phyloP scores from a whole-genome alignment of 2,888 invertebrate genomes.

The Agrotis puta region DNA sequence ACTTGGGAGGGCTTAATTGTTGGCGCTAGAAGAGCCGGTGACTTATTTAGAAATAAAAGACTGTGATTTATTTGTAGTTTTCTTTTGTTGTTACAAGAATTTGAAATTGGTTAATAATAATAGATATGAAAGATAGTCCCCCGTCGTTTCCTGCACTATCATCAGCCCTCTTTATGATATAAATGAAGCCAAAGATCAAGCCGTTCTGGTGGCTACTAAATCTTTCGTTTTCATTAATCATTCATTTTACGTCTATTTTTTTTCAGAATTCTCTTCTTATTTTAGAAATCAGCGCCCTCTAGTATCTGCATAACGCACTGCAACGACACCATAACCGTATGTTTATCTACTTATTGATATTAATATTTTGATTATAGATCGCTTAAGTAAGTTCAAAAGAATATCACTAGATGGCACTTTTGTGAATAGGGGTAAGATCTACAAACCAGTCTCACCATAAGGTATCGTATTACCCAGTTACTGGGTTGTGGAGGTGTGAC shows the following conservation, averaged over 20 bases:
- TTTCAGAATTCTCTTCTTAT: neutral
- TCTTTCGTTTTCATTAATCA: too few relatives aligned
- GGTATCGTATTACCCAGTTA: too few relatives aligned
- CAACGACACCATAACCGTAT: neutral
- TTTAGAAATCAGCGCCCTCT: neutral
- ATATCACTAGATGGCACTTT: conserved; percentile 25
- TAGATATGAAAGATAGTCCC: too few relatives aligned
- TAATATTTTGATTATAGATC: neutral
- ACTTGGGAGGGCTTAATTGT: conserved; percentile 91
- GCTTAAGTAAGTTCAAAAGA: neutral
- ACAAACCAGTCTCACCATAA: too few relatives aligned
- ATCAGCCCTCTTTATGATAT: too few relatives aligned
- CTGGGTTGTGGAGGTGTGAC: too few relatives aligned
- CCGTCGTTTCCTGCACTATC: too few relatives aligned
- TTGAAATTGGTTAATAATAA: neutral
- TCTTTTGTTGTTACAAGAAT: neutral
- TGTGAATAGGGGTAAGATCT: too few relatives aligned
- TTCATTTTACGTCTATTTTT: too few relatives aligned
- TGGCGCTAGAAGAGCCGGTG: conserved; percentile 82
- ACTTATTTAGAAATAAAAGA: conserved; percentile 65
- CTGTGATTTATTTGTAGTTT: conserved; percentile 25
- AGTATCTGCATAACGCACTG: neutral
- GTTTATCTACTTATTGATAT: neutral
- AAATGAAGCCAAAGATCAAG: too few relatives aligned
- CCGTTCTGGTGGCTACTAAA: too few relatives aligned